A percentile compares a stretch with the other conserved stretches of the same genome.
These are phyloP conservation scores for Caranx melampygus DNA, from an alignment of 2,113 vertebrate species.

Conservation along the genomic window DNA sequence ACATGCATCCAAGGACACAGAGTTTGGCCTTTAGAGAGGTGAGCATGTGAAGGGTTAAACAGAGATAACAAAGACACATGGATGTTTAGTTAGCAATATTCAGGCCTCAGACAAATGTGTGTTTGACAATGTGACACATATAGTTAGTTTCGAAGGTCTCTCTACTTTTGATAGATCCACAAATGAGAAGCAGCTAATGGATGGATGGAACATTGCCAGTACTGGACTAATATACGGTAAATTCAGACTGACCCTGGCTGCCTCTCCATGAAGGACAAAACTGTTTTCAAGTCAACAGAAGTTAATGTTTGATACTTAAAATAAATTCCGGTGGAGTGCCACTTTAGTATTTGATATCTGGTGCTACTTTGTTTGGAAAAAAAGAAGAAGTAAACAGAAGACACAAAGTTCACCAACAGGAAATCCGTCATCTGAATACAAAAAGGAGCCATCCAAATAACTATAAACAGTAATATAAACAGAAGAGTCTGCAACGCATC, in stretches of 20 bases:
- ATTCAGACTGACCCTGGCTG: background rate
- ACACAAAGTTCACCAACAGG: background rate
- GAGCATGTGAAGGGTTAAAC: background rate
- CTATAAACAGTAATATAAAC: background rate
- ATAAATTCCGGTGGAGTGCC: background rate
- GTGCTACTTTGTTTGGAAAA: background rate
- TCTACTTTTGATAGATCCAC: no score
- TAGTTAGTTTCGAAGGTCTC: no score
- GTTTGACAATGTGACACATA: no score
- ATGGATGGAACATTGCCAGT: background rate
- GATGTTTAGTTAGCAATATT: background rate
- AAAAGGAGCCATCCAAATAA: background rate
- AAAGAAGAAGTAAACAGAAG: background rate
- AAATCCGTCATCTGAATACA: background rate
- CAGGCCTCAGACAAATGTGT: no score
- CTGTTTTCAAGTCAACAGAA: background rate
- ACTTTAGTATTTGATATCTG: background rate
- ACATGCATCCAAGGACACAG: background rate
- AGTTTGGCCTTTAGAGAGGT: background rate
- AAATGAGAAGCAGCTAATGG: no score
- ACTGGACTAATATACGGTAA: background rate
- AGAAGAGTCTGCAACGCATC: background rate
- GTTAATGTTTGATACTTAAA: background rate
- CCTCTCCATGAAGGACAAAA: background rate
- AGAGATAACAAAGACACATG: background rate